Conservation (phyloP, 92 coral and sea anemone genomes). For the Actinostola sp. region DNA sequence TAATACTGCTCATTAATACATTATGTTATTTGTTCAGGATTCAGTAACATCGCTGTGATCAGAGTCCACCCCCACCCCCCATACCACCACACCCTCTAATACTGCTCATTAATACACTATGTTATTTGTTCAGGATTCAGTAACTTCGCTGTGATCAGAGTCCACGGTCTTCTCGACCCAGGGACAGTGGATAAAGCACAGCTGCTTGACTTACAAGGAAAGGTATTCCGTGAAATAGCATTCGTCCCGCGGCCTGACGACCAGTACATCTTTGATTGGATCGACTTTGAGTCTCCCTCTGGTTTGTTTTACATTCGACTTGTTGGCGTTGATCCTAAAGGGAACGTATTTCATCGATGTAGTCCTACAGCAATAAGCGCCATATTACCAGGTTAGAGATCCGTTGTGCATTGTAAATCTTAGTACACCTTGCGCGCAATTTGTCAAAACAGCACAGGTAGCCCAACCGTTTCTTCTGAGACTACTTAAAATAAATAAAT, state of each 20-base stretch:
- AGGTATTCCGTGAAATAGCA: conserved; percentile 43
- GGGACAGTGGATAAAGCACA: conserved; percentile 59
- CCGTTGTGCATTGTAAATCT: too few relatives aligned
- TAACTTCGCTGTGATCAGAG: conserved; percentile 62
- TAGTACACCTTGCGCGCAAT: too few relatives aligned
- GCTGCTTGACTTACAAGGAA: conserved; percentile 65
- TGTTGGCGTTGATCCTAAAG: conserved; percentile 62
- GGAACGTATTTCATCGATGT: conserved; percentile 64
- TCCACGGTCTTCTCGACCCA: conserved; percentile 56
- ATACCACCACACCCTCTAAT: too few relatives aligned
- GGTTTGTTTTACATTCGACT: conserved; percentile 78
- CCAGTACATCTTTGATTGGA: conserved; percentile 76
- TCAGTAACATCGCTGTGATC: too few relatives aligned
- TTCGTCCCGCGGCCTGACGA: conserved; percentile 51
- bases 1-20: too few relatives aligned
- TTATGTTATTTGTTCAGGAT: too few relatives aligned
- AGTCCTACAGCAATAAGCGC: conserved; percentile 87
- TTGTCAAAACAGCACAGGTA: too few relatives aligned
- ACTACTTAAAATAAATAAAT: too few relatives aligned
- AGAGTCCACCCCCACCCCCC: too few relatives aligned
- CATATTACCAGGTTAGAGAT: conserved; percentile 76
- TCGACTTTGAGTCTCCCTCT: conserved; percentile 63
- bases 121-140: conserved; percentile 51
- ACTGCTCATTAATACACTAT: background rate
- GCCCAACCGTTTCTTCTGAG: too few relatives aligned